A percentile compares a stretch with the other conserved stretches of the same genome.
phyloP scores from a whole-genome alignment of 2,888 invertebrate species.

The Craniophora ligustri region DNA sequence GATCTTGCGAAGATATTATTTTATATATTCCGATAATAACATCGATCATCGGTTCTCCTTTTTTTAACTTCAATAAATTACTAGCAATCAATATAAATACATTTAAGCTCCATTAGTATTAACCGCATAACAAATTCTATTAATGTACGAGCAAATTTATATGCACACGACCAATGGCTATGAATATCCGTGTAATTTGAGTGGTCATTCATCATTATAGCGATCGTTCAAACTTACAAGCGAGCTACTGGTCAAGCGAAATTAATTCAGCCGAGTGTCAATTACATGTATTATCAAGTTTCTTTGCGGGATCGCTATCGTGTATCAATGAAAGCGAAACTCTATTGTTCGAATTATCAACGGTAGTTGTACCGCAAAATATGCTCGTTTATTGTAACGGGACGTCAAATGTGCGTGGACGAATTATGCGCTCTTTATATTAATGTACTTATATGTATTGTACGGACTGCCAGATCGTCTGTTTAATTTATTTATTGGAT shows the following conservation, averaged over 20 bases:
- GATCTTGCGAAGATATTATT: too few relatives aligned
- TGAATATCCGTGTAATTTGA: conserved; percentile 43
- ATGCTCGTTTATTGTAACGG: conserved; percentile 41
- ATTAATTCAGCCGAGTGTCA: conserved; percentile 49
- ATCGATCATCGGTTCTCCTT: too few relatives aligned
- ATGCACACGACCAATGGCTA: conserved; percentile 30
- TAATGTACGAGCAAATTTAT: conserved; percentile 35
- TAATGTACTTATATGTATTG: too few relatives aligned
- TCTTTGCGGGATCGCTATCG: conserved; percentile 51
- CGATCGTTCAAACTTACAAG: conserved; percentile 29
- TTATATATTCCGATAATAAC: too few relatives aligned
- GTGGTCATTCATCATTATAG: conserved; percentile 40
- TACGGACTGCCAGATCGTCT: too few relatives aligned
- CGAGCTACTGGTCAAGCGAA: conserved; percentile 44
- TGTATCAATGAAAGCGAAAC: conserved; percentile 63
- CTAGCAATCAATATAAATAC: too few relatives aligned
- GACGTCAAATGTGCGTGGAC: conserved; percentile 12
- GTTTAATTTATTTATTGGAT: too few relatives aligned
- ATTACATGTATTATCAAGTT: conserved; percentile 55
- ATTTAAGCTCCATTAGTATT: conserved; percentile 3
- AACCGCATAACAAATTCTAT: conserved; percentile 45
- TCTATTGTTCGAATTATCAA: conserved; percentile 57
- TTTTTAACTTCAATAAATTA: too few relatives aligned
- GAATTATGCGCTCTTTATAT: conserved; percentile 13
- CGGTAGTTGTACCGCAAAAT: conserved; percentile 60